These are phyloP conservation scores for Tortrix viridana DNA, from an alignment of 2,888 invertebrate genomes.

Conservation along the genomic window DNA sequence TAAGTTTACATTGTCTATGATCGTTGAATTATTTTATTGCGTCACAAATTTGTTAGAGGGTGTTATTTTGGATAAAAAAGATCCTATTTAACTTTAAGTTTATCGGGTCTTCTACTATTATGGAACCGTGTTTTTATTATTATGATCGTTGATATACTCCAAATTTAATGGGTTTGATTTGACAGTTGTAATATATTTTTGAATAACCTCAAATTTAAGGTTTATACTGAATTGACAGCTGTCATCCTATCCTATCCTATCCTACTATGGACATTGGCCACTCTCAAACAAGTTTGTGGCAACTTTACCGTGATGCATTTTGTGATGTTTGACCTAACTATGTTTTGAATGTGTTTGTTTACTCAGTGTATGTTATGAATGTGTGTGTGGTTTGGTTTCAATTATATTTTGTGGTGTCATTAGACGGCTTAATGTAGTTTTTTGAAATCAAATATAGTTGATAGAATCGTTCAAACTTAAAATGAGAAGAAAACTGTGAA, in stretches of 20 bases:
- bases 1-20: slow-evolving; percentile 73
- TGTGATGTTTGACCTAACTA: slow-evolving; percentile 60
- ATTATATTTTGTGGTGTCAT: slow-evolving; percentile 63
- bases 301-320: slow-evolving; percentile 51
- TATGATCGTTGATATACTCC: too few relatives aligned
- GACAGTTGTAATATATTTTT: too few relatives aligned
- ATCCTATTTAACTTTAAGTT: too few relatives aligned
- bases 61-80: too few relatives aligned
- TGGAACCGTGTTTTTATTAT: too few relatives aligned
- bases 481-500: neutral
- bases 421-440: slow-evolving; percentile 43
- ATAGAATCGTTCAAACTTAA: neutral
- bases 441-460: neutral
- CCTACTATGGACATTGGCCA: too few relatives aligned
- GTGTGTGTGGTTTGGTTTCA: slow-evolving; percentile 42
- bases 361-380: slow-evolving; percentile 43
- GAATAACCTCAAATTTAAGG: too few relatives aligned
- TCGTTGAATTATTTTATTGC: slow-evolving; percentile 37
- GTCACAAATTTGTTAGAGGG: neutral
- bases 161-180: too few relatives aligned
- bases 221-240: too few relatives aligned
- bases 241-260: too few relatives aligned
- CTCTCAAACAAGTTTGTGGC: slow-evolving; percentile 7
- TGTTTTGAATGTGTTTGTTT: slow-evolving; percentile 43
- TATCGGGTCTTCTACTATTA: too few relatives aligned